phyloP scores from a whole-genome alignment of 1,140 invertebrate species.

The Drosophila simulans region DNA sequence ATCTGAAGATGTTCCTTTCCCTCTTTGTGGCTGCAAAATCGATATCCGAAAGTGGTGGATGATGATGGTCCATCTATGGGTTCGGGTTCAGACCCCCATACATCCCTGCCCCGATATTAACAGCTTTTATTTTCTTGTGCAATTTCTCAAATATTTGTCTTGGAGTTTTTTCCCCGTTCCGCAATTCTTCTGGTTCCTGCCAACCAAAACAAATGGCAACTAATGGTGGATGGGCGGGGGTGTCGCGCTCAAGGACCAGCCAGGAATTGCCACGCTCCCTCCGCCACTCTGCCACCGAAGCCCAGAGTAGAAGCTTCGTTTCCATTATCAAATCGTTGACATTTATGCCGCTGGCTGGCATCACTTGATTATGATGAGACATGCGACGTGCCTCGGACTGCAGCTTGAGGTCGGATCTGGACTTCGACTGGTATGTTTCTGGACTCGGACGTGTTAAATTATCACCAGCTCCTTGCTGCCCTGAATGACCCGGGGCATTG shows the following conservation, averaged over 20 bases:
- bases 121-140: conserved; percentile 70
- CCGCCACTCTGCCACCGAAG: not conserved
- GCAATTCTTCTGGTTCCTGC: conserved; percentile 11
- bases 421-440: conserved; percentile 11
- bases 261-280: conserved; percentile 62
- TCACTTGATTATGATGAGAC: conserved; percentile 77
- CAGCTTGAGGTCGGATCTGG: not conserved
- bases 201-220: conserved; percentile 75
- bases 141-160: conserved; percentile 80
- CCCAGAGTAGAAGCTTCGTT: conserved; percentile 19
- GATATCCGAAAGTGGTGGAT: conserved; percentile 51
- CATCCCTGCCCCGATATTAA: conserved; percentile 41
- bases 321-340: conserved; percentile 82
- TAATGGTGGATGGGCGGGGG: conserved; percentile 47
- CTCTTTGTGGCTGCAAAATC: conserved; percentile 52
- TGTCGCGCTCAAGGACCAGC: conserved; percentile 57
- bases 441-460: conserved; percentile 69
- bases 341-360: conserved; percentile 77
- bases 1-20: conserved; percentile 2
- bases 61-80: conserved; percentile 32
- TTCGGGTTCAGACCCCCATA: not conserved
- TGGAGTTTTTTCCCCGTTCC: conserved; percentile 28
- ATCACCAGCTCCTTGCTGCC: conserved; percentile 40
- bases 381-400: conserved; percentile 48
- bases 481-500: conserved; percentile 65